Percentiles rank a stretch among this genome's conserved stretches.
Evolutionary conservation across 2,888 invertebrate genomes (phyloP).

Genomic region (Tiphia femorata): DNA sequence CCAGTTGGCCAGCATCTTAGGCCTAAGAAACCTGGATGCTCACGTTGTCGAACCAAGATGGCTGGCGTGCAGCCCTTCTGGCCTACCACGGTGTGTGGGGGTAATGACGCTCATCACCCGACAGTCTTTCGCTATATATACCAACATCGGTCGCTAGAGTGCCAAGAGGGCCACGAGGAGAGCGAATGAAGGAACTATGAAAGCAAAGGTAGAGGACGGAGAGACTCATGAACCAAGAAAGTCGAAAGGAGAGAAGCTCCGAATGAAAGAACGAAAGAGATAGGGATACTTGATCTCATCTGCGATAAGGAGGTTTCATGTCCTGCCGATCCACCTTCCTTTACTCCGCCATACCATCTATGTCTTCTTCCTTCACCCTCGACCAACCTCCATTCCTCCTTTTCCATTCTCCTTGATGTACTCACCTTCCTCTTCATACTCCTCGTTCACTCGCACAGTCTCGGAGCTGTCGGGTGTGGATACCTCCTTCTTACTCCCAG

Average conservation of each 20-base stretch:
- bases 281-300: constrained; percentile 60
- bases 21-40: constrained; percentile 33
- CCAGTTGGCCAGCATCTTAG: constrained; percentile 40
- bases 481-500: too few species aligned
- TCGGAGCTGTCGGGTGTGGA: not conserved
- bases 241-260: constrained; percentile 7
- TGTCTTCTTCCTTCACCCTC: constrained; percentile 18
- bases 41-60: constrained; percentile 63
- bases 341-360: constrained; percentile 12
- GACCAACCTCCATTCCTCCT: constrained; percentile 7
- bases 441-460: not conserved
- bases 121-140: constrained; percentile 68
- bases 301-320: constrained; percentile 56
- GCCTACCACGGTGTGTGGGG: constrained; percentile 55
- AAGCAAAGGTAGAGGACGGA: constrained; percentile 4
- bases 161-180: constrained; percentile 31
- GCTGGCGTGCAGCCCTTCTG: constrained; percentile 61
- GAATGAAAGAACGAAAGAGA: constrained; percentile 2
- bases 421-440: constrained; percentile 3
- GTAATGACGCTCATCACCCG: constrained; percentile 69
- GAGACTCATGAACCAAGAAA: constrained; percentile 8
- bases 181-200: constrained; percentile 12
- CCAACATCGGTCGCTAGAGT: constrained; percentile 56
- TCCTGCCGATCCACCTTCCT: constrained; percentile 46
- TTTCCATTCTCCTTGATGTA: not conserved